Base-by-base conservation (phyloP, 2,888 invertebrate genomes). In the Aleiodes leptofemur region DNA sequence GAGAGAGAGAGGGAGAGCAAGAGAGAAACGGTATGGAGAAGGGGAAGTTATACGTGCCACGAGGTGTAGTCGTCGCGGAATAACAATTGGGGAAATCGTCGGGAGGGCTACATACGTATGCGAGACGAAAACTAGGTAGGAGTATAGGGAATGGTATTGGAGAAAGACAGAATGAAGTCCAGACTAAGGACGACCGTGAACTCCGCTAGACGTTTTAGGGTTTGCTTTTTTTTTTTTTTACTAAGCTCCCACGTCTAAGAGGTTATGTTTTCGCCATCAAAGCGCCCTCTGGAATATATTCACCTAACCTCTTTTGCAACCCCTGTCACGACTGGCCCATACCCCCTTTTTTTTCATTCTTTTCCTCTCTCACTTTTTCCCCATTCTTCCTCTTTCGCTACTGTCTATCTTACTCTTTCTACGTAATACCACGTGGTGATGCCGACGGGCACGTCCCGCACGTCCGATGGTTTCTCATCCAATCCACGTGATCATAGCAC, bases 31-130 rank as follows among this genome's bases (percentile, higher is more conserved):
- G 66, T 61, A 69, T 43, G 61, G 61, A 66, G 69, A 75, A 69
- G 56, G 77, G 70, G 72, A 66, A 34, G 77, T 79, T 76, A 82
- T 84, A 84, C 84, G 85, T 85, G 85, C 82, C 78, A 79, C 79
- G 79, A 76, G 76, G 79, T 76, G 75, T 80, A 78, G 81, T 81
- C 79, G 82, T 83, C 83, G 81, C 78, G 84, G 86, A 86, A 87
- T 87, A 87, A 86, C 86, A 87, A 87, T 86, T 83, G 83, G 83
- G 77, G 77, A 81, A 83, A 83, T 83, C 83, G 83, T 73, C 81
- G 80, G 4, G 81, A 76, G 82, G 79, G 83, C 75, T 83, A 82
- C 81, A 83, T 83, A 82, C 81, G 80, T 81, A 81, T 81, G 79
- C 74, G 70, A 61, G 66, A 69, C 59, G 61, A 31, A 64, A 55